Conservation (phyloP, 2,113 vertebrate genomes). For the Nothocercus nigrocapillus region DNA sequence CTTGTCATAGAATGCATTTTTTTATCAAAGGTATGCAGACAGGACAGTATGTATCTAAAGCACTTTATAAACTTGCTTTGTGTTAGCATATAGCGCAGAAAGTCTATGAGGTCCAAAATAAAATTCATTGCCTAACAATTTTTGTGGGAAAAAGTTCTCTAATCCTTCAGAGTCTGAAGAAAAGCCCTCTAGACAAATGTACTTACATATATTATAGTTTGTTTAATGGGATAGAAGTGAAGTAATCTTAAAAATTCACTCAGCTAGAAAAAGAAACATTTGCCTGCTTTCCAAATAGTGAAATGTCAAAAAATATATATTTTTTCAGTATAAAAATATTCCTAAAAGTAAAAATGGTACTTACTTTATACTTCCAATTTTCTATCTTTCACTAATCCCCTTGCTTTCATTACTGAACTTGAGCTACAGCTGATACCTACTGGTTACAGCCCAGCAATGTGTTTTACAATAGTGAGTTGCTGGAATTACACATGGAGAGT, state of each 20-base stretch:
- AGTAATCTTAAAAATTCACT: neutral
- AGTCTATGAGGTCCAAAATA: neutral
- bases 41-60: neutral
- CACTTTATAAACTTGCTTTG: neutral
- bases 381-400: neutral
- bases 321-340: neutral
- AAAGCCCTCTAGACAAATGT: neutral
- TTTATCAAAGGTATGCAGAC: accelerated
- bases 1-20: neutral
- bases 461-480: neutral
- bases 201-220: neutral
- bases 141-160: neutral
- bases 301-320: neutral
- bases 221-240: neutral
- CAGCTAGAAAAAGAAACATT: neutral
- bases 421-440: neutral
- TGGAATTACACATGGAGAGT: neutral
- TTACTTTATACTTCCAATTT: neutral
- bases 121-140: neutral
- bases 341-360: neutral
- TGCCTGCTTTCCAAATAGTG: neutral
- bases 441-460: neutral
- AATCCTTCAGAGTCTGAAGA: neutral
- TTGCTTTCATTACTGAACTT: neutral
- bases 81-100: neutral